Conservation (phyloP, 2,797 vertebrate genomes). For the Salarias fasciatus region DNA sequence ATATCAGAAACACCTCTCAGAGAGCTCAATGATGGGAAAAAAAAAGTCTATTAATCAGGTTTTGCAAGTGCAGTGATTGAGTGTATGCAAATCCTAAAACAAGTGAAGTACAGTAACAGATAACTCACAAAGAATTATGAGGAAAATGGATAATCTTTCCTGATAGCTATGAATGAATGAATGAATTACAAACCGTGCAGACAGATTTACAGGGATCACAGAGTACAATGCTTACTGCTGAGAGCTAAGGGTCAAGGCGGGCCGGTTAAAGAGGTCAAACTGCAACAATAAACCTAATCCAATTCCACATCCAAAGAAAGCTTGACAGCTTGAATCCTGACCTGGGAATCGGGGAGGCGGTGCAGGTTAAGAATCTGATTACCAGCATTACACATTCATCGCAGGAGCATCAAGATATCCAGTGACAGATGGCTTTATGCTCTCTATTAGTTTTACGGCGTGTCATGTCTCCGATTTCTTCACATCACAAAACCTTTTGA, state of each 20-base stretch:
- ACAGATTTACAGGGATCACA: slow-evolving; percentile 16
- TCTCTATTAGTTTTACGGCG: slow-evolving; percentile 8
- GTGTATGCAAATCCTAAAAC: not conserved
- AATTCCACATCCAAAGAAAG: slow-evolving; percentile 32
- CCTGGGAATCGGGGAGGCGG: slow-evolving; percentile 32
- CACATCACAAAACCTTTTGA: not conserved
- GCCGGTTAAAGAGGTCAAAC: slow-evolving; percentile 29
- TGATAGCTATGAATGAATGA: not conserved
- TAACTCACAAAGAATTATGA: not conserved
- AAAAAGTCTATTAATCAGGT: not conserved
- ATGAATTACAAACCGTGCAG: not conserved
- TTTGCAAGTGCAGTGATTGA: too few species aligned
- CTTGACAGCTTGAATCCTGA: slow-evolving; percentile 22
- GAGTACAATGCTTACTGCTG: slow-evolving; percentile 3
- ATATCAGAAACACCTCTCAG: not conserved
- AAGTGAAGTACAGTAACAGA: not conserved
- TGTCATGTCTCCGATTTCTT: not conserved
- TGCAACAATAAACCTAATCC: slow-evolving; percentile 40
- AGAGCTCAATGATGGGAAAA: not conserved
- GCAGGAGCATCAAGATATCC: slow-evolving; percentile 29
- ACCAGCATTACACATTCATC: slow-evolving; percentile 37
- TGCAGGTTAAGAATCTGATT: slow-evolving; percentile 36
- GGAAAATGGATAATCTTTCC: not conserved
- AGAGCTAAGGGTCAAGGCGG: slow-evolving; percentile 41
- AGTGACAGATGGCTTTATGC: slow-evolving; percentile 1